A percentile compares a stretch with the other conserved stretches of the same genome.
Conservation (phyloP, 2,113 vertebrate genomes). For the Tichodroma muraria region DNA sequence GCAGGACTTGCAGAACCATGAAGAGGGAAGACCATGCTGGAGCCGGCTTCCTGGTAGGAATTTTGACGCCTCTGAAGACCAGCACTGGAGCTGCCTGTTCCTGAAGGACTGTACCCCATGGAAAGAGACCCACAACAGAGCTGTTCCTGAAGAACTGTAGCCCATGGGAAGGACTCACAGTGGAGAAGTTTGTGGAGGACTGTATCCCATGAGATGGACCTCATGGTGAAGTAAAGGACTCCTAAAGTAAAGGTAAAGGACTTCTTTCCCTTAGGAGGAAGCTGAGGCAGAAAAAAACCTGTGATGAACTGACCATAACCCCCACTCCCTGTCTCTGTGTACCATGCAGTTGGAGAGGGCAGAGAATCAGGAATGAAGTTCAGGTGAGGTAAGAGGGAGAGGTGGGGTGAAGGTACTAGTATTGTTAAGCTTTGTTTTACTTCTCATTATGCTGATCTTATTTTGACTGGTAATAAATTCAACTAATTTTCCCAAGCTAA, state of each 20-base stretch:
- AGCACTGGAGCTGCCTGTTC: background rate
- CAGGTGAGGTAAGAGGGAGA: background rate
- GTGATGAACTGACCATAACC: background rate
- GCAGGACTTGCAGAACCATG: background rate
- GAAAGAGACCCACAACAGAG: background rate
- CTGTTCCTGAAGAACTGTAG: background rate
- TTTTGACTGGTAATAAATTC: background rate
- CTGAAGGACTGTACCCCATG: background rate
- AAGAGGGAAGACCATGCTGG: background rate
- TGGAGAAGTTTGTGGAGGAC: background rate
- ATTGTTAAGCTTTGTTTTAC: background rate
- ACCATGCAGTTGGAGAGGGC: fast-evolving
- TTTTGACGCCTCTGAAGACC: background rate
- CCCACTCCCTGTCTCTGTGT: fast-evolving
- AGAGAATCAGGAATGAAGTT: background rate
- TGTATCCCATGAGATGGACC: background rate
- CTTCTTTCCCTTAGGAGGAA: background rate
- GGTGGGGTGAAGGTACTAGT: background rate
- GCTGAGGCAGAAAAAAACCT: background rate
- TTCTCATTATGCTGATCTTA: background rate
- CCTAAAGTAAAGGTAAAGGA: background rate
- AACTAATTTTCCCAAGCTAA: background rate
- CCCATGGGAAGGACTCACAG: background rate
- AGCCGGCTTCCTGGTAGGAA: background rate
- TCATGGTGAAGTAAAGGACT: too few relatives aligned